Evolutionary conservation across 1,140 invertebrate genomes (phyloP).

Genomic region (Sminthurinus signatus): DNA sequence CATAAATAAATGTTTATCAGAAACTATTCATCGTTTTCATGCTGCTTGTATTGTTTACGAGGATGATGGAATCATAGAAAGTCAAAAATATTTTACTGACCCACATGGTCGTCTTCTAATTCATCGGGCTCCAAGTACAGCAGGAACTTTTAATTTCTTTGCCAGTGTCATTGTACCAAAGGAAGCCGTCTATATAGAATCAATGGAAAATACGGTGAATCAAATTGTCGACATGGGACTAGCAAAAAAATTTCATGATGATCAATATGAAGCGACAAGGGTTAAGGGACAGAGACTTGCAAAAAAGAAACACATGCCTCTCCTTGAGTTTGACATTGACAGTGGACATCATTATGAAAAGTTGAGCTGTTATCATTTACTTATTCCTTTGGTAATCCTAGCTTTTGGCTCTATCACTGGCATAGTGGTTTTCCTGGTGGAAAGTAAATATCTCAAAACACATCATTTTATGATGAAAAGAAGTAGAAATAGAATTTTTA

Average conservation of each 20-base stretch:
- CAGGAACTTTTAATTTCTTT: constrained; percentile 11
- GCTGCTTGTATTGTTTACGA: constrained; percentile 10
- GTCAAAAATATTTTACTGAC: not conserved
- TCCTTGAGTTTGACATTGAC: not conserved
- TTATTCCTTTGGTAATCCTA: not conserved
- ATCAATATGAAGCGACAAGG: not conserved
- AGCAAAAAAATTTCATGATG: constrained; percentile 11
- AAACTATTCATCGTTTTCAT: not conserved
- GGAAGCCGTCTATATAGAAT: constrained; percentile 9
- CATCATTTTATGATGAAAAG: no score
- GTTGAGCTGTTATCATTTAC: not conserved
- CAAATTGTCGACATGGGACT: constrained; percentile 15
- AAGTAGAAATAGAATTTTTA: no score
- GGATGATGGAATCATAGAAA: constrained; percentile 12
- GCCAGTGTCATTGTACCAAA: constrained; percentile 6
- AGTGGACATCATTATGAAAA: constrained; percentile 9
- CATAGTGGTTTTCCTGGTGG: not conserved
- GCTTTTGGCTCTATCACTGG: not conserved
- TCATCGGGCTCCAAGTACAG: not conserved
- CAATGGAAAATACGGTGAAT: constrained; percentile 1
- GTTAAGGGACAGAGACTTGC: not conserved
- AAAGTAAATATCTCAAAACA: not conserved
- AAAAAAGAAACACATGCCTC: not conserved
- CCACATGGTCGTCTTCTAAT: constrained; percentile 3
- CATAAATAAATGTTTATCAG: not conserved